Evolutionary conservation across 2,797 vertebrate genomes (phyloP).

Genomic region (Adrianichthys oophorus): DNA sequence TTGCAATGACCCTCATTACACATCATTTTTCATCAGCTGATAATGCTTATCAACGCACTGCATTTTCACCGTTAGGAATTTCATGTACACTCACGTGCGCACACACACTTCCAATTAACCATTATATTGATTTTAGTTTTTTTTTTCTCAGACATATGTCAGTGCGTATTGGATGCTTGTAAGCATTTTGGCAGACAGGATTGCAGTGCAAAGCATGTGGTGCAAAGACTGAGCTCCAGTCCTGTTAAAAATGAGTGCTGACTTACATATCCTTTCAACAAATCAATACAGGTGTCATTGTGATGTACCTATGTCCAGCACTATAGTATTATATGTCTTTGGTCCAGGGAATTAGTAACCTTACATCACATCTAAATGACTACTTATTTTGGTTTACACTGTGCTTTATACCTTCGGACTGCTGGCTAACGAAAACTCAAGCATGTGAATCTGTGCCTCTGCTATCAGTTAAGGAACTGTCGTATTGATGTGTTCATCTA

Average conservation of each 20-base stretch:
- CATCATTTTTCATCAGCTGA: slow-evolving; percentile 27
- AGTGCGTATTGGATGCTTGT: slow-evolving; percentile 43
- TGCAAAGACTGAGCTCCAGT: slow-evolving; percentile 31
- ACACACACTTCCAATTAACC: slow-evolving; percentile 55
- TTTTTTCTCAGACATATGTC: slow-evolving; percentile 48
- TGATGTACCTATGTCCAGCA: slow-evolving; percentile 22
- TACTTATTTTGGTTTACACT: slow-evolving; percentile 14
- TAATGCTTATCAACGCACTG: slow-evolving; percentile 48
- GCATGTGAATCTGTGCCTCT: slow-evolving; percentile 18
- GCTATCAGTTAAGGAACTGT: slow-evolving; percentile 50
- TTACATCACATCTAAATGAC: slow-evolving; percentile 24
- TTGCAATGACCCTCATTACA: slow-evolving; percentile 27
- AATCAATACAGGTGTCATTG: slow-evolving; percentile 53
- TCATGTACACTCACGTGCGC: slow-evolving; percentile 15
- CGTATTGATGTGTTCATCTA: slow-evolving; percentile 47
- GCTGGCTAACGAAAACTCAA: slow-evolving; percentile 25
- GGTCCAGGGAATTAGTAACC: slow-evolving; percentile 30
- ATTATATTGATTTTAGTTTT: slow-evolving; percentile 59
- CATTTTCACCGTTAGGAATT: slow-evolving; percentile 34
- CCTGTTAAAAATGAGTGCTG: slow-evolving; percentile 56
- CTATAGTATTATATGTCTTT: slow-evolving; percentile 20
- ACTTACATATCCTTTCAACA: slow-evolving; percentile 37
- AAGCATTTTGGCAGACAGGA: slow-evolving; percentile 55
- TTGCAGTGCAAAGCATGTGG: slow-evolving; percentile 44
- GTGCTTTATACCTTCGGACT: slow-evolving; percentile 18